phyloP scores from a whole-genome alignment of 2,888 invertebrate species.

The Theretra japonica region DNA sequence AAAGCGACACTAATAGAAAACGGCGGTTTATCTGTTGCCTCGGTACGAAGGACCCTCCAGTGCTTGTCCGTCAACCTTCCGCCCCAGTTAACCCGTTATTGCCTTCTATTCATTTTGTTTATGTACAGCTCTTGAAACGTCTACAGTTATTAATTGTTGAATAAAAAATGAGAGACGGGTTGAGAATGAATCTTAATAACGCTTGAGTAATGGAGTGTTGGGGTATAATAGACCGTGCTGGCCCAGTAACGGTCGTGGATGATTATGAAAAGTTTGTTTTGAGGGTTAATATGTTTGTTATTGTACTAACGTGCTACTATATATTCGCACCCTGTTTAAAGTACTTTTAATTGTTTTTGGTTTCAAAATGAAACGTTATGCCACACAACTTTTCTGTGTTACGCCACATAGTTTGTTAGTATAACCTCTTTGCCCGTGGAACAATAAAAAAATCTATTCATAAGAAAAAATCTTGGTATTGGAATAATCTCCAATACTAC shows the following conservation, averaged over 20 bases:
- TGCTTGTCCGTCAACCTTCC: slow-evolving; percentile 47
- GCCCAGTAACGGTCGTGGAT: not conserved
- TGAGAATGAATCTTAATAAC: not conserved
- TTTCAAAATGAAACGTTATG: too few relatives aligned
- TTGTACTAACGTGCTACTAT: not conserved
- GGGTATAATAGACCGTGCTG: not conserved
- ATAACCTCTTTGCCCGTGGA: too few relatives aligned
- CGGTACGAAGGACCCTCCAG: slow-evolving; percentile 35
- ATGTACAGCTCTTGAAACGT: slow-evolving; percentile 10
- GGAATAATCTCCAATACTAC: too few relatives aligned
- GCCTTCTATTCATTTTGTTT: slow-evolving; percentile 38
- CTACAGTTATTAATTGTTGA: not conserved
- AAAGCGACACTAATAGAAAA: slow-evolving; percentile 29
- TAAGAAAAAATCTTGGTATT: too few relatives aligned
- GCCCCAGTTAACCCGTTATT: slow-evolving; percentile 55
- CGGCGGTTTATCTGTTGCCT: slow-evolving; percentile 27
- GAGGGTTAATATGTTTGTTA: too few relatives aligned
- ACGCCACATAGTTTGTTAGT: too few relatives aligned
- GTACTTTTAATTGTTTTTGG: too few relatives aligned
- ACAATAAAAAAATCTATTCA: too few relatives aligned
- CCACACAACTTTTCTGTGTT: too few relatives aligned
- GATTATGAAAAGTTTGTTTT: not conserved
- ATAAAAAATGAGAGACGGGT: not conserved
- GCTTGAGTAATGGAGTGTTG: not conserved
- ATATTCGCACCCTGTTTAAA: too few relatives aligned